These are phyloP conservation scores for Papilio glaucus DNA, from an alignment of 1,140 invertebrate genomes.

Conservation along the genomic window DNA sequence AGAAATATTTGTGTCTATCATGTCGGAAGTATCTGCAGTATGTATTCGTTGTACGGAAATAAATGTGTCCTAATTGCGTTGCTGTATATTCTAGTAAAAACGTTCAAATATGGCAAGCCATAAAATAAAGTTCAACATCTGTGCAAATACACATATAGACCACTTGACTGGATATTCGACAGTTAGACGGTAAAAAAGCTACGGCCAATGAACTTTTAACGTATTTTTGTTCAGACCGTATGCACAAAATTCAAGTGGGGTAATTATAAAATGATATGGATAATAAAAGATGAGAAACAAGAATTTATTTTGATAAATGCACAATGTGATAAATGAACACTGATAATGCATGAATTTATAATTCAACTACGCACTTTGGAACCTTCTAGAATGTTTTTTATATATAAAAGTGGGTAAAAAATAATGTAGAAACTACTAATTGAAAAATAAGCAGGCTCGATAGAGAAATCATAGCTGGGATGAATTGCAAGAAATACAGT, in stretches of 20 bases:
- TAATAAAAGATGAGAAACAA: too few species aligned
- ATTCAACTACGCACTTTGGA: background rate
- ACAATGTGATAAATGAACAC: background rate
- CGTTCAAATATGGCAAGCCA: background rate
- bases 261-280: background rate
- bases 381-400: too few species aligned
- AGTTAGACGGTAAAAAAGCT: constrained; percentile 9
- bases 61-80: too few species aligned
- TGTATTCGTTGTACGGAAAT: too few species aligned
- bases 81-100: background rate
- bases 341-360: background rate
- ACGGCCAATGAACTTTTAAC: constrained; percentile 10
- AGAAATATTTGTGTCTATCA: too few species aligned
- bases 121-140: constrained; percentile 14
- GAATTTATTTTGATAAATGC: background rate
- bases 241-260: constrained; percentile 16
- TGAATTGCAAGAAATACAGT: too few species aligned
- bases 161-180: constrained; percentile 23
- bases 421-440: too few species aligned
- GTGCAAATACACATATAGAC: constrained; percentile 22
- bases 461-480: too few species aligned
- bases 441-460: too few species aligned
- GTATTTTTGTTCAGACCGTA: constrained; percentile 4
- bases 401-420: too few species aligned
- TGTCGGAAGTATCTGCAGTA: too few species aligned